phyloP scores from a whole-genome alignment of 2,888 invertebrate species.

The Chymomyza caudatula region DNA sequence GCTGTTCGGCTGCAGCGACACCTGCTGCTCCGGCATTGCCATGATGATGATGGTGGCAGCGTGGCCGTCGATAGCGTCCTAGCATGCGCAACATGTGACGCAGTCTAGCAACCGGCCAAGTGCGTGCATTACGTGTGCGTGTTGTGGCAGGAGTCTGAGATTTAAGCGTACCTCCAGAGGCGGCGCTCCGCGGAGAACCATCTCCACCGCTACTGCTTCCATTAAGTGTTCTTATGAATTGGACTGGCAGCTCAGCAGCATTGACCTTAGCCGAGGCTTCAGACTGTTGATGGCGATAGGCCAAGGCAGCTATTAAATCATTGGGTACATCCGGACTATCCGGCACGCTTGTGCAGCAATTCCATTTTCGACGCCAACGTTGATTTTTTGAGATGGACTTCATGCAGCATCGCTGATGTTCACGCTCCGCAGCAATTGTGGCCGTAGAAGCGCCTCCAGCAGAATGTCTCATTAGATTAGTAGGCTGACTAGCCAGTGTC shows the following conservation, averaged over 20 bases:
- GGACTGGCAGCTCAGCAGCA: slow-evolving; percentile 60
- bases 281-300: slow-evolving; percentile 62
- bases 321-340: slow-evolving; percentile 81
- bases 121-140: slow-evolving; percentile 50
- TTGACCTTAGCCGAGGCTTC: slow-evolving; percentile 52
- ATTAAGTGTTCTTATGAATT: slow-evolving; percentile 47
- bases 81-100: slow-evolving; percentile 77
- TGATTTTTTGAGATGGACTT: slow-evolving; percentile 78
- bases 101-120: slow-evolving; percentile 72
- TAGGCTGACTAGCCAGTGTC: slow-evolving; percentile 36
- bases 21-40: slow-evolving; percentile 15
- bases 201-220: slow-evolving; percentile 17
- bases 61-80: slow-evolving; percentile 75
- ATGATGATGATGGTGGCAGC: slow-evolving; percentile 58
- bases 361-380: slow-evolving; percentile 80
- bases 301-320: slow-evolving; percentile 77
- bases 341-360: slow-evolving; percentile 81
- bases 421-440: slow-evolving; percentile 29
- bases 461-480: slow-evolving; percentile 24
- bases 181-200: slow-evolving; percentile 21
- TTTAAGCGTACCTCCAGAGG: slow-evolving; percentile 26
- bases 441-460: slow-evolving; percentile 30
- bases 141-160: slow-evolving; percentile 5
- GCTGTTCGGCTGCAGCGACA: slow-evolving; percentile 42
- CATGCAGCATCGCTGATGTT: slow-evolving; percentile 64